Evolutionary conservation across 2,888 invertebrate genomes (phyloP).

Genomic region (Halictus ligatus): DNA sequence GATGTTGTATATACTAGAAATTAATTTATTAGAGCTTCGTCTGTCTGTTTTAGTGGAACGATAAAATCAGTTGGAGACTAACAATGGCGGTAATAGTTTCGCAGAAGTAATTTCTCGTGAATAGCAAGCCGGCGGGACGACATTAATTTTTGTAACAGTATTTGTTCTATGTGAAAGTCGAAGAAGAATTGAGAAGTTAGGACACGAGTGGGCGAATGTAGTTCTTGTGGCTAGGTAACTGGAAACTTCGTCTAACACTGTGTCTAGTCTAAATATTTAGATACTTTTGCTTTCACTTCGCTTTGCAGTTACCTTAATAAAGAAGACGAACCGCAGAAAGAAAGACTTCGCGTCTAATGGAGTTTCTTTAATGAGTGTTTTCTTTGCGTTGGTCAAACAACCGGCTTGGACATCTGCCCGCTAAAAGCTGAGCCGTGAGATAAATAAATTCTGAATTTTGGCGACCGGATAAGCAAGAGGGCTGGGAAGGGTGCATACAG

Average conservation of each 20-base stretch:
- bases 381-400: constrained; percentile 81
- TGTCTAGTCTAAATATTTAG: constrained; percentile 43
- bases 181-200: not conserved
- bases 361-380: constrained; percentile 82
- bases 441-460: constrained; percentile 68
- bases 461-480: constrained; percentile 14
- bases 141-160: constrained; percentile 1
- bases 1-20: too few species aligned
- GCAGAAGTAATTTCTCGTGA: not conserved
- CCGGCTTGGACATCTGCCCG: constrained; percentile 71
- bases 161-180: not conserved
- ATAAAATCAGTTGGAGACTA: not conserved
- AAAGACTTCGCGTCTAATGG: constrained; percentile 79
- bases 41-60: not conserved
- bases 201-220: not conserved
- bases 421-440: constrained; percentile 62
- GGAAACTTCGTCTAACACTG: constrained; percentile 27
- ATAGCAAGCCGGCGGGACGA: not conserved
- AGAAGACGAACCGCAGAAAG: constrained; percentile 60
- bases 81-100: not conserved
- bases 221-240: not conserved
- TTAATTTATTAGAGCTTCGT: not conserved
- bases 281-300: constrained; percentile 42
- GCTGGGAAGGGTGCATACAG: not conserved
- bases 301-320: constrained; percentile 59